Percentiles rank a stretch among this genome's conserved stretches.
Conservation (phyloP, 2,113 vertebrate genomes). For the Brachionichthys hirsutus region DNA sequence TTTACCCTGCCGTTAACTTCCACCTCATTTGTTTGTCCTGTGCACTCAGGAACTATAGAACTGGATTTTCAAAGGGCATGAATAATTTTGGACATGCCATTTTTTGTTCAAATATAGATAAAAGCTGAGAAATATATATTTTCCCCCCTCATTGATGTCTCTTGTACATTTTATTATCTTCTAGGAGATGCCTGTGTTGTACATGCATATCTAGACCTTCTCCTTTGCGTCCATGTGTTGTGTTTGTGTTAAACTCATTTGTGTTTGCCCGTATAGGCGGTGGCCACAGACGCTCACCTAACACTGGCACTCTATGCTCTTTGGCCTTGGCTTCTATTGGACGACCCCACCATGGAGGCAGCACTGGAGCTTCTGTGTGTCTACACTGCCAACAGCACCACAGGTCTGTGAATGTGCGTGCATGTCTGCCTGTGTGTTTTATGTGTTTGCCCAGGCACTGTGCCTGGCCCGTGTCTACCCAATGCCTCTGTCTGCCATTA, state of each 20-base stretch:
- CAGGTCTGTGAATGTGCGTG: conserved; percentile 75
- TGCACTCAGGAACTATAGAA: conserved; percentile 11
- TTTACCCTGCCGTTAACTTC: conserved; percentile 9
- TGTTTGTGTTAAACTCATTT: conserved; percentile 11
- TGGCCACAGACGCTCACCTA: conserved; percentile 82
- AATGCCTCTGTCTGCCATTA: conserved; percentile 45
- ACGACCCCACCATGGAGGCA: conserved; percentile 83
- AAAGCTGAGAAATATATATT: no score
- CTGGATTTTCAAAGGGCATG: no score
- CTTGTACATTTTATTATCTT: no score
- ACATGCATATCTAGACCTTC: neutral
- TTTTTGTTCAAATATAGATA: no score
- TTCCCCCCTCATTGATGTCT: no score
- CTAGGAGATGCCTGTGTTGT: conserved; percentile 9
- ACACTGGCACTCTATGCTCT: conserved; percentile 80
- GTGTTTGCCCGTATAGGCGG: conserved; percentile 72
- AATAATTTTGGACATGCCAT: no score
- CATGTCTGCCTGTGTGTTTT: conserved; percentile 28
- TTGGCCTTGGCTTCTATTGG: conserved; percentile 91
- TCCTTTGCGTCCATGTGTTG: neutral
- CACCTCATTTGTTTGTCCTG: conserved; percentile 1
- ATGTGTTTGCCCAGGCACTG: conserved; percentile 51
- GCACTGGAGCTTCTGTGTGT: conserved; percentile 91
- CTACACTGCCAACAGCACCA: conserved; percentile 85
- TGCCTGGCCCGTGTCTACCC: conserved; percentile 58